These are phyloP conservation scores for Caenorhabditis inopinata DNA, from an alignment of 1,140 invertebrate genomes.

Conservation along the genomic window DNA sequence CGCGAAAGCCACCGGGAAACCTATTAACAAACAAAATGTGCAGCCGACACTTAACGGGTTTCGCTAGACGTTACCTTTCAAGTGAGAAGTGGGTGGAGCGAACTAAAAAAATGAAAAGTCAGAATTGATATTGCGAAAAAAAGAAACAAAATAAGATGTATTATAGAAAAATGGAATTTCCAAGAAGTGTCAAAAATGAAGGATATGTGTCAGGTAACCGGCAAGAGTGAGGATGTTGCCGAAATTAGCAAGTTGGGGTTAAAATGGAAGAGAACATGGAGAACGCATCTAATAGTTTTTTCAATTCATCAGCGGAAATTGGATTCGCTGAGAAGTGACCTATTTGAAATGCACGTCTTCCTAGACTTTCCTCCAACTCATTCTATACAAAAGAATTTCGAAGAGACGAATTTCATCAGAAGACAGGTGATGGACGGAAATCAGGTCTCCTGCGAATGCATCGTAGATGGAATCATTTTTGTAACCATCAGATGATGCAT, in stretches of 20 bases:
- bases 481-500: too few species aligned
- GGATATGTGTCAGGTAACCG: background rate
- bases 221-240: too few species aligned
- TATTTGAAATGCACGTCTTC: too few species aligned
- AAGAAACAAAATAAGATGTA: too few species aligned
- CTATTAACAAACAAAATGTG: background rate
- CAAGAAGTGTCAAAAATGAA: background rate
- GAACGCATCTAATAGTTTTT: too few species aligned
- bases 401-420: conserved; percentile 43
- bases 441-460: conserved; percentile 44
- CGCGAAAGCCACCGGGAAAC: background rate
- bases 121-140: too few species aligned
- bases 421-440: conserved; percentile 45
- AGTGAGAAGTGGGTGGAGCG: background rate
- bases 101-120: too few species aligned
- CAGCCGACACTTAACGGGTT: background rate
- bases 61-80: background rate
- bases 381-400: conserved; percentile 46
- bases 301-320: too few species aligned
- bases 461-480: conserved; percentile 4
- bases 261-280: too few species aligned
- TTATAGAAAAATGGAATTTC: background rate
- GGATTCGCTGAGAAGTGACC: too few species aligned
- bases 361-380: background rate
- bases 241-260: too few species aligned